These are phyloP conservation scores for Emydoidea blandingii DNA, from an alignment of 2,797 vertebrate species.

Conservation along the genomic window DNA sequence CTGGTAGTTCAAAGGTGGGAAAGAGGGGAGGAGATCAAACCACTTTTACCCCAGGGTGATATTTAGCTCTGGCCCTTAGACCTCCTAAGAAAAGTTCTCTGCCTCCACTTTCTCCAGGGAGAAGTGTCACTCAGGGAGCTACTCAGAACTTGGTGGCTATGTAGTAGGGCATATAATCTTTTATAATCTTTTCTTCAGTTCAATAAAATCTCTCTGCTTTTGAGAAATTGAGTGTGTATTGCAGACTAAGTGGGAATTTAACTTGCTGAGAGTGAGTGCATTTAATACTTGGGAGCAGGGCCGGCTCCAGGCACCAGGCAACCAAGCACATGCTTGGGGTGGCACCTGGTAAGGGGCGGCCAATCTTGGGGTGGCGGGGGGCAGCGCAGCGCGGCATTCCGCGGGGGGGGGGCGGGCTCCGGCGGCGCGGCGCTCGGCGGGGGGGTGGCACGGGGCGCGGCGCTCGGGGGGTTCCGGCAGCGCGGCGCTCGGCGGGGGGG, in stretches of 20 bases:
- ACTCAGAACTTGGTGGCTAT: constrained; percentile 62
- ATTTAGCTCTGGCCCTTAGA: neutral
- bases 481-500: no score
- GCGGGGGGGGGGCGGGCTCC: no score
- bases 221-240: constrained; percentile 59
- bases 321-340: no score
- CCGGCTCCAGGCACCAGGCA: no score
- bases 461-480: no score
- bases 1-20: neutral
- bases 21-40: neutral
- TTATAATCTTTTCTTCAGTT: constrained; percentile 70
- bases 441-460: no score
- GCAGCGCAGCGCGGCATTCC: no score
- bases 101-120: constrained; percentile 41
- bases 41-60: neutral
- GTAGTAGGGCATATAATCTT: constrained; percentile 69
- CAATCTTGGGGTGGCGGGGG: no score
- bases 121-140: constrained; percentile 68
- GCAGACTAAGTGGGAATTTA: constrained; percentile 61
- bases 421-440: no score
- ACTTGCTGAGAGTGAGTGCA: constrained; percentile 24
- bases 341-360: no score
- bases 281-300: constrained; percentile 69
- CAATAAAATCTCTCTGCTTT: constrained; percentile 68
- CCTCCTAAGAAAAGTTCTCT: neutral